These are phyloP conservation scores for Heliconius himera DNA, from an alignment of 1,140 invertebrate genomes.

Conservation along the genomic window DNA sequence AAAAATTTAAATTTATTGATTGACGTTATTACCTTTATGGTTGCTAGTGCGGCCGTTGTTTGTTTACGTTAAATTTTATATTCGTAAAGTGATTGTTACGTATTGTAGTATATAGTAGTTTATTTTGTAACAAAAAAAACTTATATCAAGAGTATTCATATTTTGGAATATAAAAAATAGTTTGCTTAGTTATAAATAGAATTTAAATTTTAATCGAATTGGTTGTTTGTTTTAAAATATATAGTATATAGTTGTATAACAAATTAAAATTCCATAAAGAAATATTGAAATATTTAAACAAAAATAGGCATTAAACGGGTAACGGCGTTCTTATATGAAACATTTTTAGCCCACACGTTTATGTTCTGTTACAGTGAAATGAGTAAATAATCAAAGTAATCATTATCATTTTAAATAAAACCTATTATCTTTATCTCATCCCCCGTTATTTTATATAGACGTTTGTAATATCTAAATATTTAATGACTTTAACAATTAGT, in stretches of 20 bases:
- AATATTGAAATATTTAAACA: not conserved
- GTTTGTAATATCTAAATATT: slow-evolving; percentile 20
- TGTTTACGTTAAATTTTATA: not conserved
- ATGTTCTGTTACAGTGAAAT: not conserved
- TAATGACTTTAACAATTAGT: slow-evolving; percentile 43
- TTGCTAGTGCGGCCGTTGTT: not conserved
- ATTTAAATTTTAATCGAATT: too few species aligned
- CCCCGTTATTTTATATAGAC: slow-evolving; percentile 33
- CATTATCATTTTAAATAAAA: not conserved
- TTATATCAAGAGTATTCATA: too few species aligned
- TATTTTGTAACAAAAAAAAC: not conserved
- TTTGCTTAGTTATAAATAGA: too few species aligned
- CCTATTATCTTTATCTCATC: slow-evolving; percentile 22
- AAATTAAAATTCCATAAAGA: not conserved
- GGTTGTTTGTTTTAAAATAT: too few species aligned
- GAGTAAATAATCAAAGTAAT: not conserved
- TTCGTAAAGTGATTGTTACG: not conserved
- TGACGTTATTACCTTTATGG: not conserved
- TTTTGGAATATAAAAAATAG: too few species aligned
- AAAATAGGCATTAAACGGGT: not conserved
- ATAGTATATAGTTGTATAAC: too few species aligned
- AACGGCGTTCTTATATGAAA: too few species aligned
- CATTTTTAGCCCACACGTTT: not conserved
- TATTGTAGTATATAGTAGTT: not conserved
- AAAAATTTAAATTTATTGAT: not conserved